A percentile compares a stretch with the other conserved stretches of the same genome.
phyloP scores from a whole-genome alignment of 2,113 vertebrate genomes.

The Ictalurus furcatus region DNA sequence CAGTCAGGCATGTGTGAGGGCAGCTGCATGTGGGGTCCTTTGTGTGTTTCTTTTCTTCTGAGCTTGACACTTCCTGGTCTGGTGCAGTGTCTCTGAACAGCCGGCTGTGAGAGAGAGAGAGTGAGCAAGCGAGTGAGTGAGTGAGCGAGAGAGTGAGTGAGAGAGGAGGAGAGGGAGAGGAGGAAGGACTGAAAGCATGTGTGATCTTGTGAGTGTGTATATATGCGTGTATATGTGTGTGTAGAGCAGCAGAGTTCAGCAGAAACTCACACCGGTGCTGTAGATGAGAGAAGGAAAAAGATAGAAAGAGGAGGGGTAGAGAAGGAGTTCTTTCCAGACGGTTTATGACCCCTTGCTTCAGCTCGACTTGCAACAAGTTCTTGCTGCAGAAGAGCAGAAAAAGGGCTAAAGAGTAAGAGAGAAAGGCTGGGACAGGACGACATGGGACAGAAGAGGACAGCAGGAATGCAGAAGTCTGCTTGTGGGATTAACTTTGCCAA shows the following conservation, averaged over 20 bases:
- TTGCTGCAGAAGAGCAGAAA: background rate
- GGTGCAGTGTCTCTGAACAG: conserved; percentile 47
- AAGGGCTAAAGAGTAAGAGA: background rate
- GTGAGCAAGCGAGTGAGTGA: conserved; percentile 10
- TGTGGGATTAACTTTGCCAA: conserved; percentile 48
- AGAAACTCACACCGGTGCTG: conserved; percentile 10
- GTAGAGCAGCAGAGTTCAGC: conserved; percentile 27
- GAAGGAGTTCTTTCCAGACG: background rate
- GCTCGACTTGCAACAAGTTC: conserved; percentile 42
- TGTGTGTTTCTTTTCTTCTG: conserved; percentile 41
- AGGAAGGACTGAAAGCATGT: conserved; percentile 7
- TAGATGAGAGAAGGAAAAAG: conserved; percentile 12
- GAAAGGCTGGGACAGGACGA: background rate
- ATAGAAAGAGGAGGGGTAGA: background rate
- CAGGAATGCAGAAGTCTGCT: conserved; percentile 47
- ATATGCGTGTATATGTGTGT: background rate
- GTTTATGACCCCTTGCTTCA: conserved; percentile 28
- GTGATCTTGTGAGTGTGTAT: conserved; percentile 6
- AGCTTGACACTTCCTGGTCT: conserved; percentile 65
- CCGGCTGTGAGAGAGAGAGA: conserved; percentile 39
- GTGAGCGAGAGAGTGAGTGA: conserved; percentile 8
- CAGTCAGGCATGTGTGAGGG: conserved; percentile 55
- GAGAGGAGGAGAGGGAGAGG: conserved; percentile 1
- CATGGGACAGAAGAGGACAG: background rate
- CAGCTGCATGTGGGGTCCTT: conserved; percentile 61